A percentile compares a stretch with the other conserved stretches of the same genome.
Conservation (phyloP, 2,113 vertebrate species). For the Platysternon megacephalum region DNA sequence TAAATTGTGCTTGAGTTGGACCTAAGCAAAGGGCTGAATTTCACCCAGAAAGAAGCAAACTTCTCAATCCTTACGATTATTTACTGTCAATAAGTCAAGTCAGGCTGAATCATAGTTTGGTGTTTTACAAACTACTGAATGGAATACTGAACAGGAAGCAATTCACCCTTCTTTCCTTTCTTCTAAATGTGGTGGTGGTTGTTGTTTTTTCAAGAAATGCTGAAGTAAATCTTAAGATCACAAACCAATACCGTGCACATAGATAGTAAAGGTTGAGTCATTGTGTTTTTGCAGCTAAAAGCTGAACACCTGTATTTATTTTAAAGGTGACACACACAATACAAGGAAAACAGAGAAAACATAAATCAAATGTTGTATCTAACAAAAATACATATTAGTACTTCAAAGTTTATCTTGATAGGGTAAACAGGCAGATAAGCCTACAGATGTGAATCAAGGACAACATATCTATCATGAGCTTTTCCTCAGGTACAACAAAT, state of each 20-base stretch:
- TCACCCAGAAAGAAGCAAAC: neutral
- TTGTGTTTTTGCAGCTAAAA: neutral
- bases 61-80: neutral
- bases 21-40: neutral
- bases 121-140: neutral
- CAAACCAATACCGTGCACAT: neutral
- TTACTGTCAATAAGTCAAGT: neutral
- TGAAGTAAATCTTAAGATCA: neutral
- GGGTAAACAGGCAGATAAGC: neutral
- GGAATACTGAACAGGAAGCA: neutral
- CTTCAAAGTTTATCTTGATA: slow-evolving; percentile 8
- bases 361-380: slow-evolving; percentile 3
- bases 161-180: too few species aligned
- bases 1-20: neutral
- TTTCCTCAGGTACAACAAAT: neutral
- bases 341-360: slow-evolving; percentile 5
- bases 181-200: too few species aligned
- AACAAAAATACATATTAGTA: slow-evolving; percentile 22
- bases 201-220: neutral
- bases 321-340: neutral
- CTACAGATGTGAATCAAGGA: neutral
- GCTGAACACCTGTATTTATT: neutral
- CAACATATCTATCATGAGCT: neutral
- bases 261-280: neutral
- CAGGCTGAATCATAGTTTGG: neutral